Evolutionary conservation across 2,797 vertebrate genomes (phyloP).

Genomic region (Oreonectes daqikongensis): DNA sequence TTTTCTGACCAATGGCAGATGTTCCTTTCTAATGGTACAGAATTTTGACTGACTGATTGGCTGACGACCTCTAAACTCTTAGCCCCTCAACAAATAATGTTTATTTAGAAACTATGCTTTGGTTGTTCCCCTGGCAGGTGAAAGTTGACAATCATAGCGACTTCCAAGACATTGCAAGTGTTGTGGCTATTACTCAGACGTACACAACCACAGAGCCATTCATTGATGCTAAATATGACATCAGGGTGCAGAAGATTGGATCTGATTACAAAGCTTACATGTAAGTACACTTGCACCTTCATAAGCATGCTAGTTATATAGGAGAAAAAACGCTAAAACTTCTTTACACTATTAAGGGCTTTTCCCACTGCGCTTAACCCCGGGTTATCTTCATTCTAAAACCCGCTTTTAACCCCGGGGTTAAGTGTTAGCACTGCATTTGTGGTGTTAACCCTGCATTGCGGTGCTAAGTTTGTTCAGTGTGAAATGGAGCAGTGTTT

Average conservation of each 20-base stretch:
- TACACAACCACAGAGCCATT: slow-evolving; percentile 97
- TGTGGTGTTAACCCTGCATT: no score
- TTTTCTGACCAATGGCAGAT: no score
- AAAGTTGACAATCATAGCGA: slow-evolving; percentile 98
- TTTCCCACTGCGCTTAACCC: no score
- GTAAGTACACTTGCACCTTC: slow-evolving; percentile 73
- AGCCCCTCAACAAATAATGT: background rate
- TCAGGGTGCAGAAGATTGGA: slow-evolving; percentile 98
- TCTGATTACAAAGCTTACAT: slow-evolving; percentile 98
- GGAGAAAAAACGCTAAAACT: background rate
- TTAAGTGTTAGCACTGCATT: no score
- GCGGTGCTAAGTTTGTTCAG: no score
- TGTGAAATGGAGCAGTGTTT: no score
- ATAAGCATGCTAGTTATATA: background rate
- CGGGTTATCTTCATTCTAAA: no score
- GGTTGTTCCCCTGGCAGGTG: slow-evolving; percentile 75
- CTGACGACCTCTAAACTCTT: background rate
- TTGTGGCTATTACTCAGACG: slow-evolving; percentile 97
- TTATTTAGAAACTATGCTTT: background rate
- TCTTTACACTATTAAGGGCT: background rate
- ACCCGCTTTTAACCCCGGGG: no score
- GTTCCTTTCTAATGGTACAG: no score
- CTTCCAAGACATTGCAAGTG: slow-evolving; percentile 98
- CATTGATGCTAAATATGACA: slow-evolving; percentile 97
- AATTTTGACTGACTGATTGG: no score